Conservation (phyloP, 2,888 invertebrate species). For the Philopedon plagiatum region DNA sequence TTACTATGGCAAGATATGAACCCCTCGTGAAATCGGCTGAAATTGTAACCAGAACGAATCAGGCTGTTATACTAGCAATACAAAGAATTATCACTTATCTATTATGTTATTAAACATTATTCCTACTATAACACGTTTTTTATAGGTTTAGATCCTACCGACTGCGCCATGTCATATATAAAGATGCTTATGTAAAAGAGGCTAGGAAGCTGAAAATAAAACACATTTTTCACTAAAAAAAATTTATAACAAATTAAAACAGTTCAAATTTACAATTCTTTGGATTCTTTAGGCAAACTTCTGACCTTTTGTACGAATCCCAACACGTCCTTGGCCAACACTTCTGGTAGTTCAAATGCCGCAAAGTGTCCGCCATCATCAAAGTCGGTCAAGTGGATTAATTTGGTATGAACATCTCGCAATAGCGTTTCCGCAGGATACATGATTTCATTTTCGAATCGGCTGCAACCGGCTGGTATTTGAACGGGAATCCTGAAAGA, state of each 20-base stretch:
- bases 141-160: too few species aligned
- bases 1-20: too few species aligned
- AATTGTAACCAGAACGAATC: too few species aligned
- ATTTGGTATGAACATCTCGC: conserved; percentile 74
- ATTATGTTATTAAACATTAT: too few species aligned
- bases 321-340: conserved; percentile 51
- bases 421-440: conserved; percentile 75
- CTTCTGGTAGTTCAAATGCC: conserved; percentile 53
- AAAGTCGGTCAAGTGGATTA: conserved; percentile 70
- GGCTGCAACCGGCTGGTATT: conserved; percentile 83
- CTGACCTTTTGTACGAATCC: conserved; percentile 52
- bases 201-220: too few species aligned
- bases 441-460: conserved; percentile 79
- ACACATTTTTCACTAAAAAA: too few species aligned
- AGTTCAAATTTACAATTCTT: conserved; percentile 22
- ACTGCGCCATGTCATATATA: too few species aligned
- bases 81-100: too few species aligned
- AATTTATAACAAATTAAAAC: neutral
- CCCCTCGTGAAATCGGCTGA: too few species aligned
- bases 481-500: conserved; percentile 73
- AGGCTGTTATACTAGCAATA: too few species aligned
- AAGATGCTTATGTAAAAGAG: neutral
- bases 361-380: conserved; percentile 61
- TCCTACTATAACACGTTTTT: too few species aligned
- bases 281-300: conserved; percentile 2